These are phyloP conservation scores for Glomeris marginata DNA, from an alignment of 2,888 invertebrate species.

Conservation along the genomic window DNA sequence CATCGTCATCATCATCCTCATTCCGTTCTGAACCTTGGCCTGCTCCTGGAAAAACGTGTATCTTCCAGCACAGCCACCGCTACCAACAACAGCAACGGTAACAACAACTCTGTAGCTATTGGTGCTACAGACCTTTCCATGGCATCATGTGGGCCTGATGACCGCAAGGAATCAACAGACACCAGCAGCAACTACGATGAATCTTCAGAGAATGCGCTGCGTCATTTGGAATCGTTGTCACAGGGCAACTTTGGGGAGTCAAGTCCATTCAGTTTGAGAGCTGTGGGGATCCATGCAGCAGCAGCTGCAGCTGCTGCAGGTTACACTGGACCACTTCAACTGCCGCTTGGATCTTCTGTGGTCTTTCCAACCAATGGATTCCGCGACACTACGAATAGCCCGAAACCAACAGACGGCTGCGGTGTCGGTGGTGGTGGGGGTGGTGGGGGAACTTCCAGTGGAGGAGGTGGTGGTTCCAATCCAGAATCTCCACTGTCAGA, in stretches of 20 bases:
- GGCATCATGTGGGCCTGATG: conserved; percentile 10
- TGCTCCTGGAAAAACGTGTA: conserved; percentile 12
- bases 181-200: conserved; percentile 27
- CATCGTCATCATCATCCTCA: conserved; percentile 8
- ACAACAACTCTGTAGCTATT: background rate
- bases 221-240: conserved; percentile 62
- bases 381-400: conserved; percentile 34
- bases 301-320: background rate
- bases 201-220: conserved; percentile 48
- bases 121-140: background rate
- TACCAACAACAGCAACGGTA: too few relatives aligned
- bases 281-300: conserved; percentile 22
- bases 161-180: conserved; percentile 7
- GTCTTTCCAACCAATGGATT: conserved; percentile 30
- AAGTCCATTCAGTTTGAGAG: conserved; percentile 22
- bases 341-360: conserved; percentile 17
- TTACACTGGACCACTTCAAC: conserved; percentile 18
- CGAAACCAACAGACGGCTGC: conserved; percentile 38
- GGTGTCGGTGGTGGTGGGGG: conserved; percentile 33
- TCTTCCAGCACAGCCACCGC: conserved; percentile 6
- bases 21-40: conserved; percentile 10
- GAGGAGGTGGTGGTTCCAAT: conserved; percentile 12
- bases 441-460: conserved; percentile 15
- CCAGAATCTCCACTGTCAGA: conserved; percentile 21
- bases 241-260: conserved; percentile 52